A percentile compares a stretch with the other conserved stretches of the same genome.
phyloP scores from a whole-genome alignment of 1,140 invertebrate species.

The Ceratina australensis region DNA sequence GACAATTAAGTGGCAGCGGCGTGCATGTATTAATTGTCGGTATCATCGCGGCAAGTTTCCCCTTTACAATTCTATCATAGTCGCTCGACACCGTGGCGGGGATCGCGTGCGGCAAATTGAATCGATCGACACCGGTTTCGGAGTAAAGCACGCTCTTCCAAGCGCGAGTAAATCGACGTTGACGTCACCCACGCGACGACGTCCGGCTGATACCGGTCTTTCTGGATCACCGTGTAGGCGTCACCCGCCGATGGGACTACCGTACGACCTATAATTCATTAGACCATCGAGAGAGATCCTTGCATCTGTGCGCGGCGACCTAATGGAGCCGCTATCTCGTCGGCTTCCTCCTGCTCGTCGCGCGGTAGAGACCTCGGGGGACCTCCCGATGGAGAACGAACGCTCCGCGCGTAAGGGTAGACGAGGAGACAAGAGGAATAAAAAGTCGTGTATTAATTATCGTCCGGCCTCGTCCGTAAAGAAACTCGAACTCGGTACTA shows the following conservation, averaged over 20 bases:
- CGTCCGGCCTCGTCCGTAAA: constrained; percentile 9
- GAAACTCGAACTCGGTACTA: not conserved
- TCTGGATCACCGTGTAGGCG: constrained; percentile 38
- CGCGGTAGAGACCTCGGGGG: not conserved
- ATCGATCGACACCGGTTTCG: constrained; percentile 28
- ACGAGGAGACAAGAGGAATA: not conserved
- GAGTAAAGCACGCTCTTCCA: constrained; percentile 29
- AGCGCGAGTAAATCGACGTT: constrained; percentile 24
- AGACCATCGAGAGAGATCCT: constrained; percentile 46
- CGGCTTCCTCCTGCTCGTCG: constrained; percentile 18
- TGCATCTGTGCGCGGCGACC: constrained; percentile 39
- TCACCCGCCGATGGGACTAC: constrained; percentile 52
- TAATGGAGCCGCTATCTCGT: constrained; percentile 52
- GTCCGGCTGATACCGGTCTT: constrained; percentile 27
- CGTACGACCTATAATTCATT: constrained; percentile 58
- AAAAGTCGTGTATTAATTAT: constrained; percentile 55
- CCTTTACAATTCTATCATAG: constrained; percentile 15
- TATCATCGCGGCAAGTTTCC: constrained; percentile 15
- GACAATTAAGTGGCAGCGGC: constrained; percentile 18
- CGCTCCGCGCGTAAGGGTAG: not conserved
- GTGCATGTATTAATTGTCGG: constrained; percentile 42
- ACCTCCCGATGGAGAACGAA: not conserved
- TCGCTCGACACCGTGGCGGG: not conserved
- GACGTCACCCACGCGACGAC: constrained; percentile 40
- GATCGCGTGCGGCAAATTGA: constrained; percentile 39